Conservation (phyloP, 2,113 vertebrate species). For the Urocynchramus pylzowi region DNA sequence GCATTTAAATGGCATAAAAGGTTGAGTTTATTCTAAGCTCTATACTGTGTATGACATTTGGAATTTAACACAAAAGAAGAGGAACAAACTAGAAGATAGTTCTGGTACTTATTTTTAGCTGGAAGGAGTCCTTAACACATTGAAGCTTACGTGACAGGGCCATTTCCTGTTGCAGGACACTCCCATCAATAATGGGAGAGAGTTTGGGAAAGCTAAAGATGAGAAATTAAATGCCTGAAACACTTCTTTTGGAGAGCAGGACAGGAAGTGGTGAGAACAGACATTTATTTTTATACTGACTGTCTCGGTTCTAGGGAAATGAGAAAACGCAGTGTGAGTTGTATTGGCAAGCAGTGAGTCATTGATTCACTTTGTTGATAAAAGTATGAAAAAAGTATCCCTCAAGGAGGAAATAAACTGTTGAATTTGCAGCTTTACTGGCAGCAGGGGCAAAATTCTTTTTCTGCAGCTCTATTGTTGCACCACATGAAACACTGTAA, state of each 20-base stretch:
- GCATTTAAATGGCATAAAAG: constrained; percentile 24
- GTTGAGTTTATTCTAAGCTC: constrained; percentile 14
- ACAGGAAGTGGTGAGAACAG: constrained; percentile 22
- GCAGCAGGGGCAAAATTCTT: background rate
- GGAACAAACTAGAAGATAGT: background rate
- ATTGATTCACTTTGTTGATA: constrained; percentile 23
- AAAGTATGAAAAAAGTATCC: background rate
- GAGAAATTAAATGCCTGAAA: background rate
- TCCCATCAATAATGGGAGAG: background rate
- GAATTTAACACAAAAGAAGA: constrained; percentile 1
- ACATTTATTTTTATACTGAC: constrained; percentile 18
- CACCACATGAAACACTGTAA: background rate
- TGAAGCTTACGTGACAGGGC: background rate
- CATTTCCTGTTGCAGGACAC: background rate
- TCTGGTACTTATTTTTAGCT: background rate
- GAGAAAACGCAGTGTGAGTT: background rate
- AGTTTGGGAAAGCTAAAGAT: background rate
- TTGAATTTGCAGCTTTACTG: background rate
- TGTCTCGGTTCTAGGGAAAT: constrained; percentile 10
- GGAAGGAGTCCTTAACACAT: background rate
- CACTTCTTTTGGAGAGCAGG: background rate
- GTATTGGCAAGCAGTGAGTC: constrained; percentile 27
- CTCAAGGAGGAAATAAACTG: background rate
- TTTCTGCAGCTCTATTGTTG: background rate
- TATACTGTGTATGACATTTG: background rate